Evolutionary conservation across 2,113 vertebrate genomes (phyloP).

Genomic region (Rattus rattus): DNA sequence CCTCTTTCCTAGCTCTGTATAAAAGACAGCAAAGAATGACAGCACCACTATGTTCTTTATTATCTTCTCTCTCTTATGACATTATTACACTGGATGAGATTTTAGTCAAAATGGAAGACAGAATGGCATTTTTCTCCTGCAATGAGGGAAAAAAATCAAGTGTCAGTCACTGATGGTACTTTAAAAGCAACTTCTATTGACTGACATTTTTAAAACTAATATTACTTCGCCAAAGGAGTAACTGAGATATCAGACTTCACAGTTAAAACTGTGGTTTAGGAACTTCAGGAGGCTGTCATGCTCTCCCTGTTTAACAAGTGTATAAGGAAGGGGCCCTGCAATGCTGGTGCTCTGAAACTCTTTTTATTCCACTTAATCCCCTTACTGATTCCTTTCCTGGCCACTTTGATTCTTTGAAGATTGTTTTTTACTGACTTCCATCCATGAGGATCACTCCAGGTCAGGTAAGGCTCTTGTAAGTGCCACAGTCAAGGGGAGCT

Average conservation of each 20-base stretch:
- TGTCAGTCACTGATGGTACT: constrained; percentile 56
- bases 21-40: constrained; percentile 45
- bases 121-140: constrained; percentile 60
- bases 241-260: constrained; percentile 72
- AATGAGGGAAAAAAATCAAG: not conserved
- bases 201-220: constrained; percentile 78
- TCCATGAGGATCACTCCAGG: constrained; percentile 65
- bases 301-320: constrained; percentile 77
- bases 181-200: constrained; percentile 67
- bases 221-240: constrained; percentile 73
- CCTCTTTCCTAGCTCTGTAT: not conserved
- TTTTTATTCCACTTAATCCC: constrained; percentile 64
- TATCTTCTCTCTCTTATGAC: constrained; percentile 33
- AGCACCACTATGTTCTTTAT: not conserved
- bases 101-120: constrained; percentile 56
- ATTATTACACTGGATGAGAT: constrained; percentile 49
- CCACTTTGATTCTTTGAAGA: constrained; percentile 70
- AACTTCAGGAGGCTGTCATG: constrained; percentile 53
- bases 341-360: constrained; percentile 17
- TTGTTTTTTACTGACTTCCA: constrained; percentile 56
- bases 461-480: constrained; percentile 28
- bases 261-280: constrained; percentile 47
- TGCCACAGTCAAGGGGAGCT: not conserved
- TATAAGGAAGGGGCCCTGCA: constrained; percentile 62
- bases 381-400: constrained; percentile 55